phyloP scores from a whole-genome alignment of 2,888 invertebrate species.

The Eristalis pertinax region DNA sequence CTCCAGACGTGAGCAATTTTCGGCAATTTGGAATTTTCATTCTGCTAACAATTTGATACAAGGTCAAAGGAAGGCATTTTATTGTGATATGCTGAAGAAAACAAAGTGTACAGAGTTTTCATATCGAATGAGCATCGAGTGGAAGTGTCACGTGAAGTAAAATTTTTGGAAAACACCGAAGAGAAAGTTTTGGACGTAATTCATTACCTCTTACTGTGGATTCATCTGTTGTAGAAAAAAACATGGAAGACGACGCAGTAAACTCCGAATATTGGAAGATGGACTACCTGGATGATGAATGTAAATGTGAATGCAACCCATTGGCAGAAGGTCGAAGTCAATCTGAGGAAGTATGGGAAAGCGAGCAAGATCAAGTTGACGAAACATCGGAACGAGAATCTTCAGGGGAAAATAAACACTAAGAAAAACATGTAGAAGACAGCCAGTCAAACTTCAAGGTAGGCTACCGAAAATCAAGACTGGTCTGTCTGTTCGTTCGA shows the following conservation, averaged over 20 bases:
- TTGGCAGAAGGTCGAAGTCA: neutral
- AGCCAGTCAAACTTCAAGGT: neutral
- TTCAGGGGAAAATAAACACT: neutral
- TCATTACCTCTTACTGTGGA: neutral
- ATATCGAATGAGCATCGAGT: neutral
- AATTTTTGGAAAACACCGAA: neutral
- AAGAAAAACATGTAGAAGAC: neutral
- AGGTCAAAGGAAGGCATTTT: neutral
- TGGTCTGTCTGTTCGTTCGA: neutral
- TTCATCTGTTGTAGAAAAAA: neutral
- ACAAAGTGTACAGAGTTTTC: neutral
- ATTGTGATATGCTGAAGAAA: neutral
- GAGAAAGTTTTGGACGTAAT: neutral
- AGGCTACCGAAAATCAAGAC: neutral
- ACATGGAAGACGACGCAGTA: neutral
- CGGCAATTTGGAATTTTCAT: neutral
- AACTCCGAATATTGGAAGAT: neutral
- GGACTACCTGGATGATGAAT: neutral
- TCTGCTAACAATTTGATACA: neutral
- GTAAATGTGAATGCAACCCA: neutral
- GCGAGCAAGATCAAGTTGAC: neutral
- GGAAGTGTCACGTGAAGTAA: neutral
- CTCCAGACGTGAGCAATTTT: neutral
- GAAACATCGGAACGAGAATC: neutral
- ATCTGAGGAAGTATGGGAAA: neutral